Evolutionary conservation across 1,140 invertebrate species (phyloP), one percentile per base, ranked within the genome.

Genomic region (Caerostris extrusa): DNA sequence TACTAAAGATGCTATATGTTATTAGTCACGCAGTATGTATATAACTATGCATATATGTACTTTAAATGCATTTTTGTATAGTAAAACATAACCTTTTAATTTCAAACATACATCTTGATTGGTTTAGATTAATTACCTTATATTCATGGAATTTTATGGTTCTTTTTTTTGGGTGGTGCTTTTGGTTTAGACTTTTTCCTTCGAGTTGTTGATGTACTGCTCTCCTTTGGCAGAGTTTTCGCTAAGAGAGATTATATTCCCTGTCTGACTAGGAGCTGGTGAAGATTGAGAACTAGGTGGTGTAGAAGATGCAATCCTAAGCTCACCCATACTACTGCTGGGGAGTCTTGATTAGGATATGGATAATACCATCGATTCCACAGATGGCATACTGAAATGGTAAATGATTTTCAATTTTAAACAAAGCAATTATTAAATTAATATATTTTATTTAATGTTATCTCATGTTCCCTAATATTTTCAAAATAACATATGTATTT

Each of bases 81-180:
- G 34, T 34, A 34, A 34, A 34, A 34, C 34, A 34, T 34, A 1
- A 34, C 2, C 34, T 34, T 34, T 34, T 34, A 34, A 34, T 34
- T 34, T 34, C 34, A 34, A 1, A 2, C 34, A 34, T 34, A 34
- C 2, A 34, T 34, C 34, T 34, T 34, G 34, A 34, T 1, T 34
- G 34, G 34, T 2, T 34, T 34, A 34, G 34, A 34, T n/a, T 58
- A 53, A 83, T 71, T 12, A 97, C 97, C 96, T 99, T 99, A 96
- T 99, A 99, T 96, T 99, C 99, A 96, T 99, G 99, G 96, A 99
- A 99, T 96, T 99, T 99, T 93, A 99, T 99, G 61, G 98, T 98
- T 94, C 98, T 97, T 3, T 98, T n/a, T 97, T 96, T 99, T 99
- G 0, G 97, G 97, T 93, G 97, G 97, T 6, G 97, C 97, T 95